These are phyloP conservation scores for Amblyjoppa fuscipennis DNA, from an alignment of 2,888 invertebrate genomes.

Conservation along the genomic window DNA sequence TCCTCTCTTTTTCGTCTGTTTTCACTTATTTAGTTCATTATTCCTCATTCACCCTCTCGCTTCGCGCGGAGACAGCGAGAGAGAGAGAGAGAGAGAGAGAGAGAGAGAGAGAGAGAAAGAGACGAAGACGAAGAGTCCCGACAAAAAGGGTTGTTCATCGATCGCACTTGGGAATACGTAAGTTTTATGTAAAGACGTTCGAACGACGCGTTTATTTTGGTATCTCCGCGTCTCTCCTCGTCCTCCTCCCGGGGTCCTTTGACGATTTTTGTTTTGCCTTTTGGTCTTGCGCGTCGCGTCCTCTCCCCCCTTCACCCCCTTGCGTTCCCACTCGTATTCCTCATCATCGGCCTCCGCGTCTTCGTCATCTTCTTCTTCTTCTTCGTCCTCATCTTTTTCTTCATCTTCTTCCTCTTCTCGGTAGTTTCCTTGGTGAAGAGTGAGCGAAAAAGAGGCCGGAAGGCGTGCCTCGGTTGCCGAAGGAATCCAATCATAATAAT, in stretches of 20 bases:
- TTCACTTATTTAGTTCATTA: conserved; percentile 28
- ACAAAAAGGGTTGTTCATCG: not conserved
- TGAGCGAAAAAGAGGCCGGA: conserved; percentile 64
- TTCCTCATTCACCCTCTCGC: conserved; percentile 2
- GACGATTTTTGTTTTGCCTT: conserved; percentile 1
- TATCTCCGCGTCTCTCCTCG: not conserved
- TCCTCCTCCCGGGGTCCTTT: not conserved
- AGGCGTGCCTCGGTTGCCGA: conserved; percentile 80
- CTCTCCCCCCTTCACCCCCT: conserved; percentile 48
- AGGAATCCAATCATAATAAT: conserved; percentile 85
- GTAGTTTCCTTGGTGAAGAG: conserved; percentile 61
- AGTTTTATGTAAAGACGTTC: conserved; percentile 34
- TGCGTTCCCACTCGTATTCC: conserved; percentile 26
- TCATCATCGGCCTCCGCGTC: conserved; percentile 29
- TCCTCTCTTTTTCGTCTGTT: conserved; percentile 47
- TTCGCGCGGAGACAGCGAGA: not conserved
- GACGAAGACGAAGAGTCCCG: not conserved
- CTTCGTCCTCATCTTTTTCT: not conserved
- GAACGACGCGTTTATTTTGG: conserved; percentile 24
- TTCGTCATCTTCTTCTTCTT: conserved; percentile 63
- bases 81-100: too few relatives aligned
- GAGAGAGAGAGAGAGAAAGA: too few relatives aligned
- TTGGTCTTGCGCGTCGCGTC: not conserved
- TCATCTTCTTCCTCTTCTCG: conserved; percentile 19
- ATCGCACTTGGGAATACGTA: conserved; percentile 44